A percentile compares a stretch with the other conserved stretches of the same genome.
Conservation (phyloP, 2,888 invertebrate species). For the Serripes groenlandicus region DNA sequence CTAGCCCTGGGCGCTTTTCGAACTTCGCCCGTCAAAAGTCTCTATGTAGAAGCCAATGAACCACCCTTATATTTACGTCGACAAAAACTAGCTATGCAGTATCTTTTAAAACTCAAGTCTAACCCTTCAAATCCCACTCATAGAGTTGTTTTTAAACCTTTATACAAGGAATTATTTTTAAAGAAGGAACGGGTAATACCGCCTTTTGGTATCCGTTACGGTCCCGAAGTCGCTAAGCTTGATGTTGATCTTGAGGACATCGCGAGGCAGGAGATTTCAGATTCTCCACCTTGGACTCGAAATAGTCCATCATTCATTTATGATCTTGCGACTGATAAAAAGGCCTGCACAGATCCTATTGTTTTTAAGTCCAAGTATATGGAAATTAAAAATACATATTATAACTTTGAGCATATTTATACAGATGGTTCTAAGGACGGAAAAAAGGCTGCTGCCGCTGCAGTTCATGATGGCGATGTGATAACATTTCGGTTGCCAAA, state of each 20-base stretch:
- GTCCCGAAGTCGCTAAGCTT: background rate
- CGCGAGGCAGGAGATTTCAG: background rate
- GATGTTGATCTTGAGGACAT: background rate
- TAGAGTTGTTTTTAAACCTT: background rate
- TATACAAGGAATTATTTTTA: background rate
- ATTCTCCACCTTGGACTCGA: background rate
- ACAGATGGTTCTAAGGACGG: too few species aligned
- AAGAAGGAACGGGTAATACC: background rate
- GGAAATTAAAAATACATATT: background rate
- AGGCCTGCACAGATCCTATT: background rate
- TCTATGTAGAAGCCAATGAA: background rate
- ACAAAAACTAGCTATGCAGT: too few species aligned
- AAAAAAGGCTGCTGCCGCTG: background rate
- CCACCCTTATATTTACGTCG: too few species aligned
- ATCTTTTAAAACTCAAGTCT: background rate
- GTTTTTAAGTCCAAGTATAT: background rate
- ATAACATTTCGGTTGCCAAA: background rate
- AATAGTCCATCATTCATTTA: background rate
- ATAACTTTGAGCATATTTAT: too few species aligned
- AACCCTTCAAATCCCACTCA: background rate
- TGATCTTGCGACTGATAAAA: background rate
- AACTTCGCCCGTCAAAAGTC: background rate
- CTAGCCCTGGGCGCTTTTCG: background rate
- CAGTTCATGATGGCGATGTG: background rate
- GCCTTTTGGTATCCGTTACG: background rate